Conservation (phyloP, 2,113 vertebrate species). For the Charadrius vociferus region DNA sequence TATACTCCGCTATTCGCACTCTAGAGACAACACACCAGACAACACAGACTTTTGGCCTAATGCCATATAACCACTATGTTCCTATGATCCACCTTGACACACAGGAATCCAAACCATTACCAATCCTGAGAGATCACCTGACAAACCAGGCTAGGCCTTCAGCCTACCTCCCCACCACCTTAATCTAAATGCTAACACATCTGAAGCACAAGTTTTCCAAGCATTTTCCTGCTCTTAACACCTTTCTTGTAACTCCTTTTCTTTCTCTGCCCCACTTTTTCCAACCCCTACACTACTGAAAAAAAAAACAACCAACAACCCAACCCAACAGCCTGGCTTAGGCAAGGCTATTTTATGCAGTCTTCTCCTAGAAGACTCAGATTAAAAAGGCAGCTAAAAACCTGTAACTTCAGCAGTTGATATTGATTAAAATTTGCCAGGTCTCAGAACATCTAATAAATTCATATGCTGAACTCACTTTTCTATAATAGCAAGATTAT, state of each 20-base stretch:
- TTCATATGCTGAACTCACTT: background rate
- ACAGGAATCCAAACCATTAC: background rate
- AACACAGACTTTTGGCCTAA: background rate
- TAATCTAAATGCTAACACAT: background rate
- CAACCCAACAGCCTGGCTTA: background rate
- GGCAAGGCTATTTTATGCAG: background rate
- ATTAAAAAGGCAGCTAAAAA: background rate
- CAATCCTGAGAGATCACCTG: background rate
- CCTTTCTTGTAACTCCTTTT: background rate
- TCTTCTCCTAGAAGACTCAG: background rate
- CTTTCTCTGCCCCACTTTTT: background rate
- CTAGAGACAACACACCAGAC: background rate
- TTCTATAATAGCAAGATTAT: background rate
- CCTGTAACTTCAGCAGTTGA: background rate
- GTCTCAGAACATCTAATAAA: background rate
- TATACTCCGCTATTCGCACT: background rate
- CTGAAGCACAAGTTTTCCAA: background rate
- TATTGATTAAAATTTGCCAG: background rate
- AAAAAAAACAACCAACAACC: background rate
- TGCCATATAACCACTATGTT: background rate
- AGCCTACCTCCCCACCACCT: background rate
- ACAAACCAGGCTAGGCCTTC: background rate
- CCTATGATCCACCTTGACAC: background rate
- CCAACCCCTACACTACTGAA: background rate
- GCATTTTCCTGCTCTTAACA: background rate